Percentiles rank a stretch among this genome's conserved stretches.
Evolutionary conservation across 1,140 invertebrate genomes (phyloP).

Genomic region (Trinorchestia longiramus): DNA sequence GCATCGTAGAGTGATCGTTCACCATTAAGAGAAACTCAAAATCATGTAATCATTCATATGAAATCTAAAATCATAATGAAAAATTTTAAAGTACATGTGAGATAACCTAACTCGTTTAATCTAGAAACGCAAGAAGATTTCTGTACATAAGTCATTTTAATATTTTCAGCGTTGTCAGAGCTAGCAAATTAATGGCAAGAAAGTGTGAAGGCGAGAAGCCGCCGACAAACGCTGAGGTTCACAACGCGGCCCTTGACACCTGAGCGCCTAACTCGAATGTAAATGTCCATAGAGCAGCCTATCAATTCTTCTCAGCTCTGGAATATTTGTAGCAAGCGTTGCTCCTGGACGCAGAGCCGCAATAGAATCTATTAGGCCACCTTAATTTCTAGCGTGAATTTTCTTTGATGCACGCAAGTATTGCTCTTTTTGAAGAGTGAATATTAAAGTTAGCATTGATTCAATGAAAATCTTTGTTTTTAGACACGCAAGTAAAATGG

Average conservation of each 20-base stretch:
- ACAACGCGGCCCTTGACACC: neutral
- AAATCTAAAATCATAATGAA: neutral
- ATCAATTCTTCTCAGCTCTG: constrained; percentile 1
- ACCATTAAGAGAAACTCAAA: too few relatives aligned
- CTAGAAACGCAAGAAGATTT: too few relatives aligned
- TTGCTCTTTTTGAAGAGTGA: neutral
- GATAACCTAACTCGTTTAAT: too few relatives aligned
- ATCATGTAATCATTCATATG: too few relatives aligned
- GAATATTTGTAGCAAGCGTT: neutral
- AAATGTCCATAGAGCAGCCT: neutral
- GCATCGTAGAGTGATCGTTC: too few relatives aligned
- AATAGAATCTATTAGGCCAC: neutral
- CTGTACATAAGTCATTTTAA: neutral
- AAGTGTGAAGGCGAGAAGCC: neutral
- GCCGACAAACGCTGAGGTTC: neutral
- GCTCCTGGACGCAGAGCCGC: neutral
- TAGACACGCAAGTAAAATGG: too few relatives aligned
- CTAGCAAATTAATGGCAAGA: neutral
- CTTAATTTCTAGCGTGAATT: neutral
- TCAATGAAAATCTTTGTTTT: too few relatives aligned
- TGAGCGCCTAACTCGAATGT: neutral
- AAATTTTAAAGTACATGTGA: neutral
- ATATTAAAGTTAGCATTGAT: neutral
- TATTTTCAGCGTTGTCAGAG: neutral
- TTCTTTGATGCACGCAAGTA: neutral